Evolutionary conservation across 2,888 invertebrate genomes (phyloP), one percentile per base, ranked within the genome.

Genomic region (Acrobasis consociella): DNA sequence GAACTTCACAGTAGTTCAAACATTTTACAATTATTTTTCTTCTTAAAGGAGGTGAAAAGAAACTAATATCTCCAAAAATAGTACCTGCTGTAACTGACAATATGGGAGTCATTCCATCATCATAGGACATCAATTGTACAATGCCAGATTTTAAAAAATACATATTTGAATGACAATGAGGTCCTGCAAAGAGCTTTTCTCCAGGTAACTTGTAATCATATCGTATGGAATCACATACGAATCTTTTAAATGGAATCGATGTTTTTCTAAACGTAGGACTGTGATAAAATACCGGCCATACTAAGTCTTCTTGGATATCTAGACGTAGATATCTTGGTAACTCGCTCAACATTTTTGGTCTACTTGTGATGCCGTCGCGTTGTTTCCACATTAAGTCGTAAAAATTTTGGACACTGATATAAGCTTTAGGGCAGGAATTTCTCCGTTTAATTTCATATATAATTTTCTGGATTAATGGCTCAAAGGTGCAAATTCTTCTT

Each of bases 111-210:
- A 69, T 70, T 10, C 83, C 85, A 64, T 89, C 89, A 62, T 90
- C 89, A 16, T 65, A 64, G 0, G 89, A 89, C 60, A 89, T 76
- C 5, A 90, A 59, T 67, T 90, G 85, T 3, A 88, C 79, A 42
- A 88, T 79, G 2, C 89, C 89, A 52, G 84, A 80, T 69, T 87
- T 88, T 3, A 90, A 69, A 65, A 87, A 90, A 68, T 78, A 86
- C 22, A 89, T 67, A 64, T 80, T 76, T 9, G 81, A 74, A 9
- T 75, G 69, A 59, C 75, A 74, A 65, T 82, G 71, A 0, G 73
- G 74, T 15, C 85, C 84, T 22, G 76, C 65, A 64, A 80, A 89
- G 62, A 89, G 83, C 42, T 72, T 82, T 62, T 86, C 87, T 11
- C 84, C 86, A 0, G 89, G 86, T 50, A 88, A 64, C 69, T 86